Conservation (phyloP, 1,140 invertebrate species). For the Pomacea maculata region DNA sequence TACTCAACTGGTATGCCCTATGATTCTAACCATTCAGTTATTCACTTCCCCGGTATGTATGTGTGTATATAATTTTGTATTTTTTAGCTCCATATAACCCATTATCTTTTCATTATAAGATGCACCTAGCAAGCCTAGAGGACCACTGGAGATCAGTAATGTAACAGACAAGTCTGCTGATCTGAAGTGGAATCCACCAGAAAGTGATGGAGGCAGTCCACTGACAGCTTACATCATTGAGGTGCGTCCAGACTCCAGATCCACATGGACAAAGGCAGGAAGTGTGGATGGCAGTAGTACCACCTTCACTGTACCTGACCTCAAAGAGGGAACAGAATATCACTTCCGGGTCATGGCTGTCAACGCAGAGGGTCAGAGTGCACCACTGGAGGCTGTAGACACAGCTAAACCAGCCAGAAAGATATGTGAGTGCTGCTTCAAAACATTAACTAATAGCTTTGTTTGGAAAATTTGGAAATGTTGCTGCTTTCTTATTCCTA, state of each 20-base stretch:
- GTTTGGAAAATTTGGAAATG: too few species aligned
- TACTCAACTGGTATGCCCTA: too few species aligned
- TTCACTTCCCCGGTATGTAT: background rate
- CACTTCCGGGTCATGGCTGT: conserved; percentile 92
- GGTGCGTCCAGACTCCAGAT: conserved; percentile 81
- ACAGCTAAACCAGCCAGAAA: conserved; percentile 94
- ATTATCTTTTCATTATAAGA: conserved; percentile 34
- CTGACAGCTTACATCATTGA: conserved; percentile 94
- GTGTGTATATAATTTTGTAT: background rate
- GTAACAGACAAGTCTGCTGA: conserved; percentile 92
- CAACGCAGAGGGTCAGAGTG: conserved; percentile 93
- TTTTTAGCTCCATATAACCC: too few species aligned
- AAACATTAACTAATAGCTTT: background rate
- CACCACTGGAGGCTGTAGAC: conserved; percentile 87
- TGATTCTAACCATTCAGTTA: too few species aligned
- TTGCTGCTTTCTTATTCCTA: too few species aligned
- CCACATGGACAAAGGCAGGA: conserved; percentile 74
- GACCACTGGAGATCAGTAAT: conserved; percentile 91
- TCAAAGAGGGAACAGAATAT: conserved; percentile 92
- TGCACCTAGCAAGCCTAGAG: conserved; percentile 55
- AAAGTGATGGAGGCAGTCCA: conserved; percentile 93
- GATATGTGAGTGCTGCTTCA: conserved; percentile 74
- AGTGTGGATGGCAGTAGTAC: conserved; percentile 77
- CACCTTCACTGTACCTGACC: conserved; percentile 75
- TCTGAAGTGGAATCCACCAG: conserved; percentile 92